Percentiles rank a stretch among this genome's conserved stretches.
phyloP scores from a whole-genome alignment of 1,140 invertebrate genomes.

The Helicoverpa armigera region DNA sequence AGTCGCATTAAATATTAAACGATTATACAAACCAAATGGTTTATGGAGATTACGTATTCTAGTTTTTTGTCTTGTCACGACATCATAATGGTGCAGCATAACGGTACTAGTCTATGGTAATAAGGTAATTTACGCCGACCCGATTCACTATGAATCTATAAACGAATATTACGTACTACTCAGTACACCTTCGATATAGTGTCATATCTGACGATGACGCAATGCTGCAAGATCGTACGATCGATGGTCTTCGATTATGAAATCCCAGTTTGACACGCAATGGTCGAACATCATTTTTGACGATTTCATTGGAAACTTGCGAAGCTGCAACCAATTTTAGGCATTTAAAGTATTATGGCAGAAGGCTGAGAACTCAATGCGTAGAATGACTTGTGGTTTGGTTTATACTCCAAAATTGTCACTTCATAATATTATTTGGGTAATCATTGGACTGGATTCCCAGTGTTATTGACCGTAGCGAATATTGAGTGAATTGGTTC shows the following conservation, averaged over 20 bases:
- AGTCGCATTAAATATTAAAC: conserved; percentile 10
- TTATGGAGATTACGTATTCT: neutral
- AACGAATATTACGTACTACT: conserved; percentile 33
- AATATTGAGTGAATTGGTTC: conserved; percentile 15
- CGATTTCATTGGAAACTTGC: conserved; percentile 8
- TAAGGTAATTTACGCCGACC: conserved; percentile 19
- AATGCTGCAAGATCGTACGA: conserved; percentile 39
- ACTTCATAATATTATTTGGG: conserved; percentile 37
- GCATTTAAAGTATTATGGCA: conserved; percentile 1
- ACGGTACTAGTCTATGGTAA: conserved; percentile 10
- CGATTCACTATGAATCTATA: conserved; percentile 39
- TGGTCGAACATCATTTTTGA: conserved; percentile 24
- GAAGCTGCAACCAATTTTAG: conserved; percentile 16
- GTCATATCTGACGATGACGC: conserved; percentile 45
- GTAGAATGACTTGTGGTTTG: neutral
- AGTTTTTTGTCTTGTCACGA: conserved; percentile 4
- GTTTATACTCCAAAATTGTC: conserved; percentile 12
- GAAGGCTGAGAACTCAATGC: conserved; percentile 26
- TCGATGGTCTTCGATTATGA: conserved; percentile 41
- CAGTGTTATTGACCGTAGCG: conserved; percentile 11
- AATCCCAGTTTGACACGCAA: conserved; percentile 18
- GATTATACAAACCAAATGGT: neutral
- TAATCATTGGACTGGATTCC: conserved; percentile 26
- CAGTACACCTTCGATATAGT: conserved; percentile 34
- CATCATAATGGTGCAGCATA: neutral